Evolutionary conservation across 1,140 invertebrate genomes (phyloP).

Genomic region (Diabrotica virgifera): DNA sequence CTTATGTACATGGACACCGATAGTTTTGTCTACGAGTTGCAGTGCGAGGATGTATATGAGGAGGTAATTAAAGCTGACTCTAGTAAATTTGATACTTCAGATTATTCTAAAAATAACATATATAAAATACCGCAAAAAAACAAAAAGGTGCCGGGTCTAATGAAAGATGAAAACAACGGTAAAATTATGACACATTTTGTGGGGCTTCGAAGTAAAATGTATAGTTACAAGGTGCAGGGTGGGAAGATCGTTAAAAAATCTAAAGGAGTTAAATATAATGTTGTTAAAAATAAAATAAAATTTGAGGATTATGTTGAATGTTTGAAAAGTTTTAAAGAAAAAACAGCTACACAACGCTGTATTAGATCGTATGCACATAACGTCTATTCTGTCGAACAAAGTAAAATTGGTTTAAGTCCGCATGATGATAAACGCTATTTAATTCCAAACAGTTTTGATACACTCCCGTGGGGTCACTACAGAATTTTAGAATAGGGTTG

Average conservation of each 20-base stretch:
- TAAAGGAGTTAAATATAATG: no score
- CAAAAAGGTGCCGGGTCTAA: constrained; percentile 52
- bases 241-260: constrained; percentile 35
- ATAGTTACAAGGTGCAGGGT: constrained; percentile 27
- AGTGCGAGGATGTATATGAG: constrained; percentile 38
- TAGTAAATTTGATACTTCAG: constrained; percentile 38
- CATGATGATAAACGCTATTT: constrained; percentile 25
- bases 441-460: not conserved
- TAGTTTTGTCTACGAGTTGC: constrained; percentile 44
- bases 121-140: constrained; percentile 41
- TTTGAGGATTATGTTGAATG: constrained; percentile 35
- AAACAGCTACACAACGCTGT: constrained; percentile 4
- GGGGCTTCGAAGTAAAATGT: constrained; percentile 47
- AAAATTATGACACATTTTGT: constrained; percentile 38
- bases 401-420: constrained; percentile 29
- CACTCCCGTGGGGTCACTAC: not conserved
- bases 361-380: constrained; percentile 24
- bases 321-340: constrained; percentile 21
- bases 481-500: no score
- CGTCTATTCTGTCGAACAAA: constrained; percentile 30
- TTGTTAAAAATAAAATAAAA: constrained; percentile 13
- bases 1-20: constrained; percentile 49
- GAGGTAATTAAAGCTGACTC: constrained; percentile 29
- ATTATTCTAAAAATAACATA: constrained; percentile 34
- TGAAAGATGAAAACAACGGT: constrained; percentile 48